Evolutionary conservation across 2,888 invertebrate species (phyloP).

Genomic region (Sinohyriopsis cumingii): DNA sequence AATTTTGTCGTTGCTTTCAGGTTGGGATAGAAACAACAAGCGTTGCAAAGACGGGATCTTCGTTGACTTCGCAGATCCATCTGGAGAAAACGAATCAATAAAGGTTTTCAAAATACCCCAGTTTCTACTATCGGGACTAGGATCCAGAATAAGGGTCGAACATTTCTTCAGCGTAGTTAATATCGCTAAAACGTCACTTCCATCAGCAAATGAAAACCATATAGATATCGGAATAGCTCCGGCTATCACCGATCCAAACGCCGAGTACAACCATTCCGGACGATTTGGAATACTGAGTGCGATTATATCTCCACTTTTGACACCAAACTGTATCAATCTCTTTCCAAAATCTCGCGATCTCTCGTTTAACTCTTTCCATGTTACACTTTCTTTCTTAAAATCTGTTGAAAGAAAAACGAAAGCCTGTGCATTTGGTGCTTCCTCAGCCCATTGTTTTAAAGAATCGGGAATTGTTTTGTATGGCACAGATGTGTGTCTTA

Average conservation of each 20-base stretch:
- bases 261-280: conserved; percentile 1
- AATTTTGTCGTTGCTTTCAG: not conserved
- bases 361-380: not conserved
- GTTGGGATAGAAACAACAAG: not conserved
- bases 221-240: conserved; percentile 2
- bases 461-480: not conserved
- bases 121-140: conserved; percentile 6
- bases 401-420: not conserved
- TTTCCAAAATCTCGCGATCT: not conserved
- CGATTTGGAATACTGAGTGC: not conserved
- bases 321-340: not conserved
- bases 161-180: conserved; percentile 8
- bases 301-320: conserved; percentile 1
- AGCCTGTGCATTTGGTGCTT: not conserved
- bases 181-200: conserved; percentile 1
- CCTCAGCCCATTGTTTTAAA: not conserved
- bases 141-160: conserved; percentile 16
- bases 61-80: conserved; percentile 5
- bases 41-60: no score
- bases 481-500: no score
- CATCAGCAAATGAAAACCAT: conserved; percentile 2
- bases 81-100: not conserved
- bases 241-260: not conserved
- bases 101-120: conserved; percentile 15
- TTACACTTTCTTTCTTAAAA: no score